Conservation (phyloP, 92 coral and sea anemone genomes). For the Zoanthus gigantus region DNA sequence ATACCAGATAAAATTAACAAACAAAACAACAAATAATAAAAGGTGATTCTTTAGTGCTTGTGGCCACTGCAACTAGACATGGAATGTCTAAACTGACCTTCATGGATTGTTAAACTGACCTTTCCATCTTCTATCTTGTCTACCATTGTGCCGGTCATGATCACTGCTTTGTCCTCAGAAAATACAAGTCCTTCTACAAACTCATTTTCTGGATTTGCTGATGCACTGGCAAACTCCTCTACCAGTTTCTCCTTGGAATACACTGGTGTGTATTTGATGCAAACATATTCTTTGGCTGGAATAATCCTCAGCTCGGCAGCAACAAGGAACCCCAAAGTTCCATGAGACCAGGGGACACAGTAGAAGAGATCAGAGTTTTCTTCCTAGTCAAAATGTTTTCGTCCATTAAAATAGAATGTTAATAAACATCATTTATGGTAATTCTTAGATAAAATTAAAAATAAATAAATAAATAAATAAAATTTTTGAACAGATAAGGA, state of each 20-base stretch:
- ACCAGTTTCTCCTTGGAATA: constrained; percentile 51
- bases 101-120: neutral
- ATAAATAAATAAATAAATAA: too few relatives aligned
- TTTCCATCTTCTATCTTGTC: constrained; percentile 56
- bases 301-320: constrained; percentile 70
- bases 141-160: constrained; percentile 63
- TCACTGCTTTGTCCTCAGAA: constrained; percentile 65
- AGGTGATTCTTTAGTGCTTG: too few relatives aligned
- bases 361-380: constrained; percentile 66
- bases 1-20: too few relatives aligned
- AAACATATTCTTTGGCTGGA: constrained; percentile 62
- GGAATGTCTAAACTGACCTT: too few relatives aligned
- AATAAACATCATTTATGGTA: too few relatives aligned
- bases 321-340: constrained; percentile 74
- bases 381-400: constrained; percentile 36
- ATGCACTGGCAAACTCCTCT: constrained; percentile 42
- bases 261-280: constrained; percentile 59
- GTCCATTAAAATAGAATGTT: neutral
- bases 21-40: too few relatives aligned
- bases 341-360: constrained; percentile 74
- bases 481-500: too few relatives aligned
- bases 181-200: constrained; percentile 73
- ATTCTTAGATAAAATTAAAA: neutral
- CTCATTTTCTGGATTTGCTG: constrained; percentile 51
- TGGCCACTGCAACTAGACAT: too few relatives aligned